These are phyloP conservation scores for Manacus vitellinus DNA, from an alignment of 2,113 vertebrate genomes.

Conservation along the genomic window DNA sequence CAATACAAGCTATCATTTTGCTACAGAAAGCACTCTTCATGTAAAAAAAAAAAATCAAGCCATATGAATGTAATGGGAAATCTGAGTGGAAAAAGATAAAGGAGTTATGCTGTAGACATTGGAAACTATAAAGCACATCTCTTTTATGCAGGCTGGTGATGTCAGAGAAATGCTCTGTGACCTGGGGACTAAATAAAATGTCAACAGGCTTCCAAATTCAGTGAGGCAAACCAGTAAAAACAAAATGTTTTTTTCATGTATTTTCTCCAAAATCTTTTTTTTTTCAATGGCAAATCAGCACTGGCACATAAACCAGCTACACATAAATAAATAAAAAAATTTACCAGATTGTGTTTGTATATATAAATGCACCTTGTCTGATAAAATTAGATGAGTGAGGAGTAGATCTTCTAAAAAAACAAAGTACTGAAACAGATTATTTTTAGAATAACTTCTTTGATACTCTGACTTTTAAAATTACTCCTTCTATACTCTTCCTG, in stretches of 20 bases:
- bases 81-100: not conserved
- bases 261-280: not conserved
- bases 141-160: not conserved
- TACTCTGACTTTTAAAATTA: not conserved
- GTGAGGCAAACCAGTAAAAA: not conserved
- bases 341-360: not conserved
- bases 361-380: conserved; percentile 7
- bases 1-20: not conserved
- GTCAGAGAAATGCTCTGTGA: conserved; percentile 5
- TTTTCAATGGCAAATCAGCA: not conserved
- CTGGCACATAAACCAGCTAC: not conserved
- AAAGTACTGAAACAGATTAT: not conserved
- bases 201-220: not conserved
- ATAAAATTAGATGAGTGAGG: not conserved
- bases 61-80: not conserved
- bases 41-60: not conserved
- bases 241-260: not conserved
- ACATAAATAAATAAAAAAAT: not conserved
- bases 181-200: conserved; percentile 15
- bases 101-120: not conserved
- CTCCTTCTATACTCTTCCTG: not conserved
- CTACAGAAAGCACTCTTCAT: not conserved
- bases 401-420: not conserved
- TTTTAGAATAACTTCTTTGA: not conserved
- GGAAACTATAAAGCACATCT: not conserved